Evolutionary conservation across 1,140 invertebrate species (phyloP), one percentile per base, ranked within the genome.

Genomic region (Agraylea sexmaculata): DNA sequence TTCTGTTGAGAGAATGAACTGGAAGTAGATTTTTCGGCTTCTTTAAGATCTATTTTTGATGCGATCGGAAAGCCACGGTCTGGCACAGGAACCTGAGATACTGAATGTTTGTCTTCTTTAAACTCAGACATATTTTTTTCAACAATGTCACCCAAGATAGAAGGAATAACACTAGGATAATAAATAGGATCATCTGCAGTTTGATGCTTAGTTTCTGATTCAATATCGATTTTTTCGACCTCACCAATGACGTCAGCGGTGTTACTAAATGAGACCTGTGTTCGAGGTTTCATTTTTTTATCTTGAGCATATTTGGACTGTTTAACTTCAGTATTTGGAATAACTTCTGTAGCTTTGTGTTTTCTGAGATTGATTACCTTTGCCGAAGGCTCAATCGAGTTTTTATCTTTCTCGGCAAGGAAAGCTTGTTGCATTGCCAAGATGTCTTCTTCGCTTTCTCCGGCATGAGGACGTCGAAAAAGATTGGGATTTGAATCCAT

Each of bases 391-490:
- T 69, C 57, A 32, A 64, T 58, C 16, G 53, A 51, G 48, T 68
- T 62, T 25, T 62, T 64, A 10, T 50, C 49, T 42, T 70, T 69
- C 48, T 71, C 61, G 16, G 61, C 53, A 2, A 76, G 49, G 51
- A 78, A 85, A 36, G 78, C 74, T 44, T 77, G 70, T 52, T 83
- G 79, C 69, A 80, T 73, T 27, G 65, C 69, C 12, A 83, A 62
- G 28, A 84, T 63, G 50, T 83, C 77, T 15, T 80, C 71, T 47
- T 83, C 79, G 19, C 56, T 68, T 51, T 83, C 79, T 3, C 62
- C 65, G 1, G 68, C 68, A 47, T 73, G 77, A 0, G 78, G 77
- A 49, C 78, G 64, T 43, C 60, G 13, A 35, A 37, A 42, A n/a
- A n/a, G n/a, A n/a, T n/a, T n/a, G n/a, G n/a, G n/a, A n/a, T n/a